Evolutionary conservation across 2,888 invertebrate species (phyloP).

Genomic region (Ryuthela nishihirai): DNA sequence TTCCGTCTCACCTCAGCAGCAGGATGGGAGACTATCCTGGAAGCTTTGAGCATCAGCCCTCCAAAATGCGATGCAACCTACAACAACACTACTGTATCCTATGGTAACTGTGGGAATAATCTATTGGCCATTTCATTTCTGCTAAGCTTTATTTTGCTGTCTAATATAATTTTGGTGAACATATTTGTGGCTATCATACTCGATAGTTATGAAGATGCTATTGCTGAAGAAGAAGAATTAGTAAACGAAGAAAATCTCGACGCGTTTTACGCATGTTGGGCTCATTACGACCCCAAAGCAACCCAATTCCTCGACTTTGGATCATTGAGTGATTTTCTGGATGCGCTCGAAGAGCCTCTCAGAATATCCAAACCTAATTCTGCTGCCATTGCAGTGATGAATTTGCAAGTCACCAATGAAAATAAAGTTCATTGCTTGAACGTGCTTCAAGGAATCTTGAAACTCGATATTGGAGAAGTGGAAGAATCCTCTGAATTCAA

Average conservation of each 20-base stretch:
- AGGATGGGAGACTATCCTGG: slow-evolving; percentile 10
- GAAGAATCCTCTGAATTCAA: slow-evolving; percentile 9
- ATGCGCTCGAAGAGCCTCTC: slow-evolving; percentile 8
- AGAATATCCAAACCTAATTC: slow-evolving; percentile 15
- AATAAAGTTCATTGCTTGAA: slow-evolving; percentile 24
- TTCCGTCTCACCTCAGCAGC: slow-evolving; percentile 20
- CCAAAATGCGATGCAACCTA: slow-evolving; percentile 3
- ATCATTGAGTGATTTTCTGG: slow-evolving; percentile 9
- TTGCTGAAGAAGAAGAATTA: slow-evolving; percentile 16
- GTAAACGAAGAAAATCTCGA: slow-evolving; percentile 19
- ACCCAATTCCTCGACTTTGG: slow-evolving; percentile 19
- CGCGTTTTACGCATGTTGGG: slow-evolving; percentile 18
- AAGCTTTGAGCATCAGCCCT: slow-evolving; percentile 5
- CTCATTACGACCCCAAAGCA: slow-evolving; percentile 16
- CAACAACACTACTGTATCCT: background rate
- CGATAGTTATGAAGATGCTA: slow-evolving; percentile 18
- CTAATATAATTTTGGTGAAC: slow-evolving; percentile 14
- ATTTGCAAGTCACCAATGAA: slow-evolving; percentile 13
- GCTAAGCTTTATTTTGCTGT: slow-evolving; percentile 14
- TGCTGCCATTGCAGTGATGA: slow-evolving; percentile 15
- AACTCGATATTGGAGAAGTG: slow-evolving; percentile 14
- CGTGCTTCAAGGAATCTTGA: slow-evolving; percentile 20
- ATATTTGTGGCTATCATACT: slow-evolving; percentile 25
- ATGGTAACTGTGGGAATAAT: slow-evolving; percentile 13
- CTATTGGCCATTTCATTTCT: slow-evolving; percentile 7